Conservation (phyloP, 2,888 invertebrate genomes). For the Drepana falcataria region DNA sequence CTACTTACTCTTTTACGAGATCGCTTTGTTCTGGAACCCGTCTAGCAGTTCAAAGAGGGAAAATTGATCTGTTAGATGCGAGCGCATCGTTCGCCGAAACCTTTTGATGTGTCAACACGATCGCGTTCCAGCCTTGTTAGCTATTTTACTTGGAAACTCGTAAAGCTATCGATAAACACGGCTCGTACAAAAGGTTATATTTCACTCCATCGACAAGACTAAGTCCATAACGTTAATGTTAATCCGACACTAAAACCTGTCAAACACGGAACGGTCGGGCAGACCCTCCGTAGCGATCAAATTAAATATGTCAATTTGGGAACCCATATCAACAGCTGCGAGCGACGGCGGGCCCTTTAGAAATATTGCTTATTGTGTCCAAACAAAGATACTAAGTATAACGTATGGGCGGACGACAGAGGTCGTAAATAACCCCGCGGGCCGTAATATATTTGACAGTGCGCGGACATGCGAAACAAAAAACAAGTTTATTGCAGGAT, state of each 20-base stretch:
- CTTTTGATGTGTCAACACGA: constrained; percentile 62
- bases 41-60: constrained; percentile 55
- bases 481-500: constrained; percentile 76
- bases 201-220: constrained; percentile 59
- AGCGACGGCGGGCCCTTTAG: constrained; percentile 75
- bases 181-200: constrained; percentile 35
- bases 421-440: constrained; percentile 77
- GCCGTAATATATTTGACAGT: constrained; percentile 79
- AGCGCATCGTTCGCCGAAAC: constrained; percentile 39
- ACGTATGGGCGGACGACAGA: constrained; percentile 78
- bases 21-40: constrained; percentile 57
- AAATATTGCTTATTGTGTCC: constrained; percentile 80
- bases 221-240: constrained; percentile 69
- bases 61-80: constrained; percentile 60
- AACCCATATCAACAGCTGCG: constrained; percentile 79
- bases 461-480: constrained; percentile 78
- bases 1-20: constrained; percentile 70
- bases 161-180: constrained; percentile 36
- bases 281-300: constrained; percentile 74
- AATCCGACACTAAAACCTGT: constrained; percentile 77
- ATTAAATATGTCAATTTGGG: constrained; percentile 79
- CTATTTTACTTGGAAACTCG: constrained; percentile 29
- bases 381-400: constrained; percentile 80
- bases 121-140: constrained; percentile 6
- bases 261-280: constrained; percentile 59